Percentiles rank a stretch among this genome's conserved stretches.
Evolutionary conservation across 2,888 invertebrate genomes (phyloP).

Genomic region (Himalopsyche tibetana): DNA sequence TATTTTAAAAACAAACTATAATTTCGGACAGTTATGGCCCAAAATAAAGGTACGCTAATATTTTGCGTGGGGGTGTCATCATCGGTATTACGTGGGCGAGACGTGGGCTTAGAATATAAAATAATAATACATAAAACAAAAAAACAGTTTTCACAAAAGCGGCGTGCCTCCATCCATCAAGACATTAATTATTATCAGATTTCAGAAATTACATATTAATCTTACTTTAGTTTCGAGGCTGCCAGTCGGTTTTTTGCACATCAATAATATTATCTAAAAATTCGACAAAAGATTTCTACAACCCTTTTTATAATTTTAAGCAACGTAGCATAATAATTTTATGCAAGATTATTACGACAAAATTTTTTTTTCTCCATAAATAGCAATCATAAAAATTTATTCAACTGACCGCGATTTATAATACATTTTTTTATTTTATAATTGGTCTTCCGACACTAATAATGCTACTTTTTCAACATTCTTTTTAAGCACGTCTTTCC

Average conservation of each 20-base stretch:
- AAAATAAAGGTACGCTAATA: neutral
- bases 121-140: neutral
- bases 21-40: neutral
- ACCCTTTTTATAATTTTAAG: neutral
- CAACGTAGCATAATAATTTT: too few relatives aligned
- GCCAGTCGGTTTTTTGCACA: neutral
- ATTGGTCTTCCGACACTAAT: too few relatives aligned
- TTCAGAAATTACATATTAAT: slow-evolving; percentile 11
- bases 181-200: slow-evolving; percentile 14
- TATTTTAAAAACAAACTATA: neutral
- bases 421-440: too few relatives aligned
- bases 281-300: neutral
- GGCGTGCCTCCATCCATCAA: neutral
- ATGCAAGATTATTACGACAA: too few relatives aligned
- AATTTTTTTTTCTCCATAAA: too few relatives aligned
- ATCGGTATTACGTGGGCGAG: neutral
- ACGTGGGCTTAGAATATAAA: neutral
- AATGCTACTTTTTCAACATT: too few relatives aligned
- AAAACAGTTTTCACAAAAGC: neutral
- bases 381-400: too few relatives aligned
- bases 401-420: too few relatives aligned
- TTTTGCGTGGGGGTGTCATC: neutral
- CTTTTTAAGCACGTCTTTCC: too few relatives aligned
- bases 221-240: neutral
- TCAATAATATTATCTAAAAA: neutral